These are phyloP conservation scores for Typhlomys cinereus DNA, from an alignment of 2,113 vertebrate species.

Conservation along the genomic window DNA sequence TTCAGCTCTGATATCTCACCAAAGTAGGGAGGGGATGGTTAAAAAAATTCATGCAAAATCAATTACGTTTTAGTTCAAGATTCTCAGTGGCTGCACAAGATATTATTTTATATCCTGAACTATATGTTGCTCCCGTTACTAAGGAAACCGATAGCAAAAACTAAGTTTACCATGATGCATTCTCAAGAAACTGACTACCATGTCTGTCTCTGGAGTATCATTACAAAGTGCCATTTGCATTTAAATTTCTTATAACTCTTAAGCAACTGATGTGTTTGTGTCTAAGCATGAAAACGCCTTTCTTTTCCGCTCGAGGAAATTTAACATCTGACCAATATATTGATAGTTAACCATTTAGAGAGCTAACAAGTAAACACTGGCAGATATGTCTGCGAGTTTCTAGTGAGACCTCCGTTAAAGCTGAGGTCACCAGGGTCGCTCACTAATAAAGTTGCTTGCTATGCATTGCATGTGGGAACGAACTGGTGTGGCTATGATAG, in stretches of 20 bases:
- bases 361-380: neutral
- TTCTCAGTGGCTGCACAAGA: slow-evolving; percentile 82
- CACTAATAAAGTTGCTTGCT: slow-evolving; percentile 69
- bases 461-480: slow-evolving; percentile 65
- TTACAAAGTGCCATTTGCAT: slow-evolving; percentile 84
- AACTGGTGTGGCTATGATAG: slow-evolving; percentile 24
- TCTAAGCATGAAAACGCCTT: slow-evolving; percentile 71
- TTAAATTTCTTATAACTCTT: slow-evolving; percentile 85
- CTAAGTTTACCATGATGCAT: slow-evolving; percentile 83
- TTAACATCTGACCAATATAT: slow-evolving; percentile 8
- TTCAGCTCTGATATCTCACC: slow-evolving; percentile 64
- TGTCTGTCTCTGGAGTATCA: slow-evolving; percentile 81
- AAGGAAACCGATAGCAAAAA: slow-evolving; percentile 86
- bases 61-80: slow-evolving; percentile 83
- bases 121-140: slow-evolving; percentile 87
- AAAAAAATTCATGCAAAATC: slow-evolving; percentile 84
- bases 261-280: slow-evolving; percentile 84
- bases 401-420: slow-evolving; percentile 44
- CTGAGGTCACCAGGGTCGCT: slow-evolving; percentile 1
- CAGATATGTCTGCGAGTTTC: slow-evolving; percentile 38
- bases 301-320: slow-evolving; percentile 46
- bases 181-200: slow-evolving; percentile 81
- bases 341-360: slow-evolving; percentile 45
- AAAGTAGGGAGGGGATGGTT: slow-evolving; percentile 68
- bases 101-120: slow-evolving; percentile 85